A percentile compares a stretch with the other conserved stretches of the same genome.
phyloP scores from a whole-genome alignment of 2,113 vertebrate genomes.

The Aptenodytes forsteri region DNA sequence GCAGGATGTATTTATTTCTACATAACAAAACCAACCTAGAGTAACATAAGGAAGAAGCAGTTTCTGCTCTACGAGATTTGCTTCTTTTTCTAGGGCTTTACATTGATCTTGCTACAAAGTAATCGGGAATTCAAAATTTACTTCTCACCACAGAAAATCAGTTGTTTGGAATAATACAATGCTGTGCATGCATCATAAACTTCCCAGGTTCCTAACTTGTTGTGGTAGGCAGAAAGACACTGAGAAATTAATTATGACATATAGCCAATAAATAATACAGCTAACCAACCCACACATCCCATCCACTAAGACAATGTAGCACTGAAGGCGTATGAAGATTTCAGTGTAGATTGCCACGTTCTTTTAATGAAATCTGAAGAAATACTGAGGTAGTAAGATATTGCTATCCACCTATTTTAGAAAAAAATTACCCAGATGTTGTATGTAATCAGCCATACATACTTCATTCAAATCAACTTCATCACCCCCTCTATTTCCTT shows the following conservation, averaged over 20 bases:
- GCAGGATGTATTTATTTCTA: background rate
- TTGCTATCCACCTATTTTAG: background rate
- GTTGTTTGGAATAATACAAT: background rate
- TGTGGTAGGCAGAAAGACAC: background rate
- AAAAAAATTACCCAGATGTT: background rate
- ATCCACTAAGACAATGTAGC: background rate
- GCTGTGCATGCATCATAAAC: background rate
- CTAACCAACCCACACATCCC: background rate
- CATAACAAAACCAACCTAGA: background rate
- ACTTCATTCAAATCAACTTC: background rate
- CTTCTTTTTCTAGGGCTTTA: background rate
- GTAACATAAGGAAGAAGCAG: background rate
- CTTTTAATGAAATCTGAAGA: background rate
- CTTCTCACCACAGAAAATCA: background rate
- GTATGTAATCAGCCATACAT: background rate
- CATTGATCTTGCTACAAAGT: background rate
- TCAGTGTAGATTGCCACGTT: background rate
- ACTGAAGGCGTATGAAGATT: background rate
- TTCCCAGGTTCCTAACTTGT: background rate
- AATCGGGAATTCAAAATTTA: background rate
- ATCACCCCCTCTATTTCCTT: background rate
- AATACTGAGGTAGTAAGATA: background rate
- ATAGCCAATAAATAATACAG: background rate
- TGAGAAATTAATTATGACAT: background rate
- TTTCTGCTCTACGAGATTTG: background rate